Evolutionary conservation across 2,113 vertebrate genomes (phyloP).

Genomic region (Fregetta grallaria): DNA sequence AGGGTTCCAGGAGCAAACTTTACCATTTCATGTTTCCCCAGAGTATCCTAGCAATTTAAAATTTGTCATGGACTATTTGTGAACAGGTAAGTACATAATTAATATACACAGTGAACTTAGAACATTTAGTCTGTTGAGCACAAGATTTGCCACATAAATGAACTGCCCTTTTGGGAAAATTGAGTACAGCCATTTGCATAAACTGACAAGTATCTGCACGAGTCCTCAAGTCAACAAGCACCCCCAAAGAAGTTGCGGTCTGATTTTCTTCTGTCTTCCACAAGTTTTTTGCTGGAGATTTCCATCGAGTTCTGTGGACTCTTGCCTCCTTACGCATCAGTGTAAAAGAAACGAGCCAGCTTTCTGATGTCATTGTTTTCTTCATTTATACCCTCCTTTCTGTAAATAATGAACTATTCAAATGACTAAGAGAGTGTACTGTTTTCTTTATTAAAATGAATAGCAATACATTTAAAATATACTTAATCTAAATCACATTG

Average conservation of each 20-base stretch:
- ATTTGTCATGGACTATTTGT: background rate
- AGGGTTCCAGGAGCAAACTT: background rate
- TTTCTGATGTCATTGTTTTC: background rate
- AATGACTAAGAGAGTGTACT: background rate
- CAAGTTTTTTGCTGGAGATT: background rate
- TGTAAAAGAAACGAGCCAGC: background rate
- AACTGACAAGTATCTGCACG: rapidly evolving
- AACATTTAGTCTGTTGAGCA: background rate
- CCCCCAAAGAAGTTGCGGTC: background rate
- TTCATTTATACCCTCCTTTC: background rate
- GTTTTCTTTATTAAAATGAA: conserved; percentile 9
- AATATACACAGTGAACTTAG: background rate
- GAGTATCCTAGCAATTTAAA: background rate
- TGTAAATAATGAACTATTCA: background rate
- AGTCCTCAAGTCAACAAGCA: background rate
- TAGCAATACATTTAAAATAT: background rate
- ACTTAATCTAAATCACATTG: background rate
- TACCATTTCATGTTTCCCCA: background rate
- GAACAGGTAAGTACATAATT: background rate
- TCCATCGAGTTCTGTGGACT: background rate
- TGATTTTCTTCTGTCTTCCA: background rate
- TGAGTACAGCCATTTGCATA: background rate
- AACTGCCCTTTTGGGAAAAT: background rate
- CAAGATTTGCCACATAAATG: background rate
- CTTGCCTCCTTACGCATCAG: background rate